phyloP scores from a whole-genome alignment of 2,797 vertebrate species.

The Eospalax fontanierii region DNA sequence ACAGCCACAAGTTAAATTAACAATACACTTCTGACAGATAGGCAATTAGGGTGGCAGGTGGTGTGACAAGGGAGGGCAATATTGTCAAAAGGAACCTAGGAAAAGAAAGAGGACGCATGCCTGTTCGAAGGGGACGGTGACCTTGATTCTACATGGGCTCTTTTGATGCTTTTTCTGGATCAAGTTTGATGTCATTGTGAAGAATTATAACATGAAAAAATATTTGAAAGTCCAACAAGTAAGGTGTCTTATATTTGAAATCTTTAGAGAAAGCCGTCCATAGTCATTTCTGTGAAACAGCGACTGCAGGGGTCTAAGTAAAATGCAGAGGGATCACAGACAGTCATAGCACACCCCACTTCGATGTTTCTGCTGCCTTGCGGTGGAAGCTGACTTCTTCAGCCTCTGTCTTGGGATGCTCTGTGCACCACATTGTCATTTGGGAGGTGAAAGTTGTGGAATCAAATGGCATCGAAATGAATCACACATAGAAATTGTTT shows the following conservation, averaged over 20 bases:
- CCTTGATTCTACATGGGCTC: not conserved
- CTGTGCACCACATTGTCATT: not conserved
- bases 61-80: not conserved
- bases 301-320: not conserved
- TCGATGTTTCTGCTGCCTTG: not conserved
- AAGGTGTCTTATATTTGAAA: not conserved
- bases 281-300: rapidly evolving
- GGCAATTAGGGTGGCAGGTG: not conserved
- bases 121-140: rapidly evolving
- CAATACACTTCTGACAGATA: not conserved
- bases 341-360: not conserved
- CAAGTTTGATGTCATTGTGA: not conserved
- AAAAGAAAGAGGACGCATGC: rapidly evolving
- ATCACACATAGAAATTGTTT: not conserved
- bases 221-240: not conserved
- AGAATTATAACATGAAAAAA: not conserved
- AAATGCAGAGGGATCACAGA: not conserved
- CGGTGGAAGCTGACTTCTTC: not conserved
- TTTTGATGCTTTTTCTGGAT: not conserved
- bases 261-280: not conserved
- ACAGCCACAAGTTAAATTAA: slow-evolving; percentile 6
- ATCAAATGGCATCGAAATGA: not conserved
- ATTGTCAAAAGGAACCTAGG: not conserved
- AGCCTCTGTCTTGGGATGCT: rapidly evolving
- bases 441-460: not conserved